These are phyloP conservation scores for Xerus inauris DNA, from an alignment of 2,113 vertebrate species.

Conservation along the genomic window DNA sequence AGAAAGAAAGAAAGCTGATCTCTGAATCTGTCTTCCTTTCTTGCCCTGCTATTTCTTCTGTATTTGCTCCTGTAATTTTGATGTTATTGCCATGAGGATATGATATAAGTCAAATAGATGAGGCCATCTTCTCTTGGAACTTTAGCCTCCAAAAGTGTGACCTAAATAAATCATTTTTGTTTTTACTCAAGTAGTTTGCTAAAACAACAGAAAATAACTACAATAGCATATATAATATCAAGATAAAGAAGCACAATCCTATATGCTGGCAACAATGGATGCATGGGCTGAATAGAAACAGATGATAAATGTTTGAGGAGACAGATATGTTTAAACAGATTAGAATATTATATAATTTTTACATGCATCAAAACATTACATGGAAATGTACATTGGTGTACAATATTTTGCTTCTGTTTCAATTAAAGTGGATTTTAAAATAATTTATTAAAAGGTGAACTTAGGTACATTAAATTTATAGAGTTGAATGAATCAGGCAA, in stretches of 20 bases:
- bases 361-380: background rate
- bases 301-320: background rate
- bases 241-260: background rate
- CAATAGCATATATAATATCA: background rate
- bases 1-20: accelerated
- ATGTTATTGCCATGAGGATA: background rate
- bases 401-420: background rate
- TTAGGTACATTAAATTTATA: background rate
- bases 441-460: background rate
- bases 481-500: background rate
- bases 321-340: background rate
- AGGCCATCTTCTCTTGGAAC: background rate
- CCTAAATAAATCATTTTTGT: background rate
- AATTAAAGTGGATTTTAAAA: background rate
- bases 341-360: background rate
- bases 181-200: background rate
- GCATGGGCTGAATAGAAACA: background rate
- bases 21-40: background rate
- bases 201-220: background rate
- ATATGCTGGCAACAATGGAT: background rate
- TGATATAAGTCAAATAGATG: background rate
- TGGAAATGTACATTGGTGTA: background rate
- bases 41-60: background rate
- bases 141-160: background rate
- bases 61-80: background rate